A percentile compares a stretch with the other conserved stretches of the same genome.
Conservation (phyloP, 2,888 invertebrate genomes). For the Drosophila stalkeri region DNA sequence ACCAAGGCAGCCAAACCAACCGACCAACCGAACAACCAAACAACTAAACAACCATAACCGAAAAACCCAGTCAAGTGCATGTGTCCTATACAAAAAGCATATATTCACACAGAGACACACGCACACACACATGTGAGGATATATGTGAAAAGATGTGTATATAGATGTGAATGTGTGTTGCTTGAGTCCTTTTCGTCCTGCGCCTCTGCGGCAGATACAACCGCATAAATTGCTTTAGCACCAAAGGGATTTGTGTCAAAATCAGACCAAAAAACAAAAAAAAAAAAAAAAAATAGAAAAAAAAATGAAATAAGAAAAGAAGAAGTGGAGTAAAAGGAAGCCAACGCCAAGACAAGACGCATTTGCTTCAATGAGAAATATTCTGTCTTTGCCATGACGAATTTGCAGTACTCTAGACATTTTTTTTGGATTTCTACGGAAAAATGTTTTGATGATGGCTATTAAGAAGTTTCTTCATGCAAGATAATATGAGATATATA, state of each 20-base stretch:
- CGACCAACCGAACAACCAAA: constrained; percentile 18
- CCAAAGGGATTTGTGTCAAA: constrained; percentile 81
- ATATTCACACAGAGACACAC: constrained; percentile 6
- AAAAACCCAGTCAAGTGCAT: constrained; percentile 70
- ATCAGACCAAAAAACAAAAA: constrained; percentile 62
- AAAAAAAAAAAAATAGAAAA: neutral
- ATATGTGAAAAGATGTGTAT: constrained; percentile 19
- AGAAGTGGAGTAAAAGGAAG: constrained; percentile 25
- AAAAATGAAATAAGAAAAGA: neutral
- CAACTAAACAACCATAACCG: constrained; percentile 63
- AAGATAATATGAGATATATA: too few relatives aligned
- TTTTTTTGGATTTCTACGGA: neutral
- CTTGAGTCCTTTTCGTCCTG: constrained; percentile 22
- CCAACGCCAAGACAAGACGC: constrained; percentile 65
- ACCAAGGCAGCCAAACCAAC: constrained; percentile 23
- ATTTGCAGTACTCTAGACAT: constrained; percentile 29
- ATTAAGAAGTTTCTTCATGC: too few relatives aligned
- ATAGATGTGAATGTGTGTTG: constrained; percentile 6
- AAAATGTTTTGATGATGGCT: neutral
- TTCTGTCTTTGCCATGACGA: constrained; percentile 7
- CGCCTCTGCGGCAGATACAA: constrained; percentile 52
- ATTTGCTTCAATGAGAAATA: constrained; percentile 28
- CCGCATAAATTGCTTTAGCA: constrained; percentile 81
- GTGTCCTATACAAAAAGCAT: constrained; percentile 42
- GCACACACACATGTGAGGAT: constrained; percentile 32